Evolutionary conservation across 2,113 vertebrate species (phyloP).

Genomic region (Dryoscopus gambensis): DNA sequence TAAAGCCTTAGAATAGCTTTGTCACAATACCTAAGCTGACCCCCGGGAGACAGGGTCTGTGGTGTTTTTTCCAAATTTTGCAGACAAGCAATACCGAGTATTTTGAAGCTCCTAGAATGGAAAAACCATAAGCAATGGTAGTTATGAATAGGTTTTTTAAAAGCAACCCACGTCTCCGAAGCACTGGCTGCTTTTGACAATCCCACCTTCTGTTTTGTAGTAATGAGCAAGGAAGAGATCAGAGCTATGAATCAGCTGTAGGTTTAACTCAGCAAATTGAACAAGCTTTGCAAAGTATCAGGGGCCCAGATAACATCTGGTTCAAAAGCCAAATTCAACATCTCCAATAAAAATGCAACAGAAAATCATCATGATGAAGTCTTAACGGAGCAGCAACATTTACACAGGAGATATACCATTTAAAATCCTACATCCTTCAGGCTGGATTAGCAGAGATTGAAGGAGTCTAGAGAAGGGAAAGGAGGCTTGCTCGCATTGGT

Average conservation of each 20-base stretch:
- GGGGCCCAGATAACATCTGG: background rate
- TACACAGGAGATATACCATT: background rate
- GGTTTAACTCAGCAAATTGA: slow-evolving; percentile 19
- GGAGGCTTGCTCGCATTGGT: background rate
- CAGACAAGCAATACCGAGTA: background rate
- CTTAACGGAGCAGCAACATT: background rate
- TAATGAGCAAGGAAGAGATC: background rate
- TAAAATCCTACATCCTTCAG: background rate
- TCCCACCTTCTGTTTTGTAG: background rate
- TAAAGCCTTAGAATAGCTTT: background rate
- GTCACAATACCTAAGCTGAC: fast-evolving
- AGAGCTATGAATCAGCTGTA: background rate
- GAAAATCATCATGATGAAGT: background rate
- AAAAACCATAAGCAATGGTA: background rate
- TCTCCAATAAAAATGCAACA: background rate
- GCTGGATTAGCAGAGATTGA: background rate
- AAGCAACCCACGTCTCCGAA: background rate
- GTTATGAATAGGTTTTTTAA: background rate
- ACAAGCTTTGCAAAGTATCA: background rate
- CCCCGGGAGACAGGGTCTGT: background rate
- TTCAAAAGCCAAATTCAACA: slow-evolving; percentile 16
- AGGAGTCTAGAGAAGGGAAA: background rate
- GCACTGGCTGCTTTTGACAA: background rate
- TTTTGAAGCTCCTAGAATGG: background rate
- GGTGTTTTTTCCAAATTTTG: background rate